A percentile compares a stretch with the other conserved stretches of the same genome.
phyloP scores from a whole-genome alignment of 53 echinoderm and acorn worm genomes.

The Holothuria leucospilota region DNA sequence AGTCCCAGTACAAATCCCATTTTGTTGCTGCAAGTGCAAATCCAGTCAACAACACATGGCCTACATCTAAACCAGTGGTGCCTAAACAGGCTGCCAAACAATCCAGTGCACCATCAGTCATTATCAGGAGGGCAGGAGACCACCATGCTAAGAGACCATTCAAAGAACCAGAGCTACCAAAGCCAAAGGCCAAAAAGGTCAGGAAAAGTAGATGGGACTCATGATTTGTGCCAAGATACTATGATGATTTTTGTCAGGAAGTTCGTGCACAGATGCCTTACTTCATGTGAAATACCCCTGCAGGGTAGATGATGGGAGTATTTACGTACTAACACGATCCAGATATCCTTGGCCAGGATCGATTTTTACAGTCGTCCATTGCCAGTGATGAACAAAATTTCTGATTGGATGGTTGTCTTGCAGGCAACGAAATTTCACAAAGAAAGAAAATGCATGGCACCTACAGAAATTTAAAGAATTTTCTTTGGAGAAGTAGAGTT shows the following conservation, averaged over 20 bases:
- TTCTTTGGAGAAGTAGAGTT: too few relatives aligned
- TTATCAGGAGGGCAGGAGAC: slow-evolving; percentile 39
- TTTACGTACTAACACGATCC: too few relatives aligned
- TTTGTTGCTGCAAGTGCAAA: slow-evolving; percentile 86
- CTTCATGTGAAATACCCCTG: too few relatives aligned
- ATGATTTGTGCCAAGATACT: slow-evolving; percentile 9
- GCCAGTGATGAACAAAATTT: too few relatives aligned
- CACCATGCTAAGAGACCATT: slow-evolving; percentile 30
- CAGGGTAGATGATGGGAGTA: too few relatives aligned
- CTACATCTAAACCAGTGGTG: neutral
- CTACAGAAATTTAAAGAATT: too few relatives aligned
- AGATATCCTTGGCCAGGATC: too few relatives aligned
- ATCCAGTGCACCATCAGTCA: neutral
- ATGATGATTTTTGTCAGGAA: neutral
- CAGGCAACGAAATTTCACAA: too few relatives aligned
- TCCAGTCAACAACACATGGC: slow-evolving; percentile 51
- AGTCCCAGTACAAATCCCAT: slow-evolving; percentile 95
- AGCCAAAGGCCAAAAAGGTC: slow-evolving; percentile 36
- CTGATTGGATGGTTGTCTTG: too few relatives aligned
- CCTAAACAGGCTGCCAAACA: neutral
- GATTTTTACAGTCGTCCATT: too few relatives aligned
- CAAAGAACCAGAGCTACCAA: slow-evolving; percentile 40
- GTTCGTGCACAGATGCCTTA: too few relatives aligned
- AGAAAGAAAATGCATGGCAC: too few relatives aligned
- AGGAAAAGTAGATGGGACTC: slow-evolving; percentile 75